Evolutionary conservation across 2,888 invertebrate species (phyloP).

Genomic region (Thereva nobilitata): DNA sequence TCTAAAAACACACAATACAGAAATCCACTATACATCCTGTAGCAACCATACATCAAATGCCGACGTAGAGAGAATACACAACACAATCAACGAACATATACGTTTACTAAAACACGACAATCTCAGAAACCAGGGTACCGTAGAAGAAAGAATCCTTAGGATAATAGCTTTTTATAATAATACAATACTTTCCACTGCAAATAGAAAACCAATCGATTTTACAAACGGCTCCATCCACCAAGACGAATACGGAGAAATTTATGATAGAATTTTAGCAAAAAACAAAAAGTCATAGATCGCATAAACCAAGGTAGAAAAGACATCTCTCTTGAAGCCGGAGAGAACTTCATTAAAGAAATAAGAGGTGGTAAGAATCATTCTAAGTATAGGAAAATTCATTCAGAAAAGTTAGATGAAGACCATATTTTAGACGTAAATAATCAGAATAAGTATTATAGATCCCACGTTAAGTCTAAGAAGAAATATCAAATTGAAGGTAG

Average conservation of each 20-base stretch:
- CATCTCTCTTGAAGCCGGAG: neutral
- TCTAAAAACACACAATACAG: slow-evolving; percentile 34
- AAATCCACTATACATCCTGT: slow-evolving; percentile 41
- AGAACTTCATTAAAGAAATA: slow-evolving; percentile 22
- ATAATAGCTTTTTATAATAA: slow-evolving; percentile 44
- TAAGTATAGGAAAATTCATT: slow-evolving; percentile 41
- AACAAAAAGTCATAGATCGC: slow-evolving; percentile 36
- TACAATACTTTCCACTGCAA: slow-evolving; percentile 36
- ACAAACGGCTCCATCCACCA: slow-evolving; percentile 20
- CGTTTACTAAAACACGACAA: slow-evolving; percentile 42
- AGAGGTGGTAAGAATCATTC: slow-evolving; percentile 41
- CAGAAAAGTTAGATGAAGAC: slow-evolving; percentile 38
- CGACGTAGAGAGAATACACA: slow-evolving; percentile 41
- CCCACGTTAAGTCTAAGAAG: slow-evolving; percentile 39
- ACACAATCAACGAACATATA: slow-evolving; percentile 44
- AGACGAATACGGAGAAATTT: slow-evolving; percentile 17
- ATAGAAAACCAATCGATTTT: slow-evolving; percentile 19
- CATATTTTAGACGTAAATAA: slow-evolving; percentile 38
- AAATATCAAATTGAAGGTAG: slow-evolving; percentile 39
- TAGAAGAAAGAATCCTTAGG: slow-evolving; percentile 42
- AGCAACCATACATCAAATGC: slow-evolving; percentile 42
- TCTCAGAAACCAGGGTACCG: slow-evolving; percentile 23
- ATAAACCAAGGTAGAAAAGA: slow-evolving; percentile 32
- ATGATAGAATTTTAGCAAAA: slow-evolving; percentile 15
- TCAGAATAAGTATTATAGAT: slow-evolving; percentile 42